Conservation (phyloP, 2,888 invertebrate genomes). For the Artemia sinica region DNA sequence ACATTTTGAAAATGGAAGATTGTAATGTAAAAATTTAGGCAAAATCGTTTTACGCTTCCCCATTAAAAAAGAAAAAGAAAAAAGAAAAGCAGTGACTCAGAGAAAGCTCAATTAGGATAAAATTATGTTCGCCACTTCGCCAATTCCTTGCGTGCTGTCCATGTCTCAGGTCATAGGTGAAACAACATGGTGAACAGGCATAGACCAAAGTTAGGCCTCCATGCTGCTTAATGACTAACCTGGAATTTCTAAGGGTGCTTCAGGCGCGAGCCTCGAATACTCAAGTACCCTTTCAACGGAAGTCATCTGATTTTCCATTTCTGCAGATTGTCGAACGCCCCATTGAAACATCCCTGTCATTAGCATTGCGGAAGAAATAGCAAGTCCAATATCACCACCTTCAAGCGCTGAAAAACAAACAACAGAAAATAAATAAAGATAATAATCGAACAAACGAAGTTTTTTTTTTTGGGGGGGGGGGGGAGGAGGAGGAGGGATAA, state of each 20-base stretch:
- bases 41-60: too few relatives aligned
- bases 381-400: conserved; percentile 29
- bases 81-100: too few relatives aligned
- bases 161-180: background rate
- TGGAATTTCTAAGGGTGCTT: conserved; percentile 45
- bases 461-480: too few relatives aligned
- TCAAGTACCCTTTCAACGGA: conserved; percentile 72
- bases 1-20: too few relatives aligned
- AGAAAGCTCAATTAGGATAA: too few relatives aligned
- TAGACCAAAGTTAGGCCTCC: conserved; percentile 28
- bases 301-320: conserved; percentile 70
- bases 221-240: conserved; percentile 27
- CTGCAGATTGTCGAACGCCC: conserved; percentile 83
- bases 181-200: too few relatives aligned
- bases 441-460: too few relatives aligned
- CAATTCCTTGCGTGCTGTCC: too few relatives aligned
- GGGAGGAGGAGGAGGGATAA: too few relatives aligned
- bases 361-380: conserved; percentile 29
- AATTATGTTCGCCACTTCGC: too few relatives aligned
- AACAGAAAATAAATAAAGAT: background rate
- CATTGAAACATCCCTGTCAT: conserved; percentile 44
- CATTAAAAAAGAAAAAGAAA: too few relatives aligned
- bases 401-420: conserved; percentile 23
- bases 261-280: conserved; percentile 53
- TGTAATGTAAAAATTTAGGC: too few relatives aligned